phyloP scores from a whole-genome alignment of 2,113 vertebrate genomes.

The Elephantulus edwardii region DNA sequence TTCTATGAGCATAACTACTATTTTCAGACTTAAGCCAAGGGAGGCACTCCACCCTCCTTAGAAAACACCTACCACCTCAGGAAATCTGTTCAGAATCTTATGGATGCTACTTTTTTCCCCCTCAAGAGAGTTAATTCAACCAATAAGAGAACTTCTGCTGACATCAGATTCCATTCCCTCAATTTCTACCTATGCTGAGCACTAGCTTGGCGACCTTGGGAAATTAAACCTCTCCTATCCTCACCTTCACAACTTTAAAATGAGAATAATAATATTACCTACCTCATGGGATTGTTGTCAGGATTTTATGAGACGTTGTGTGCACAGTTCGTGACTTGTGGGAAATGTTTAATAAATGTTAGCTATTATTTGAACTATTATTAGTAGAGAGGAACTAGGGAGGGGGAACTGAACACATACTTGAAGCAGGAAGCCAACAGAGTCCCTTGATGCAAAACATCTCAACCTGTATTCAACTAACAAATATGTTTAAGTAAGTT shows the following conservation, averaged over 20 bases:
- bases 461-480: background rate
- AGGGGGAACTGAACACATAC: background rate
- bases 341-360: background rate
- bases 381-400: background rate
- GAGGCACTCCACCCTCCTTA: background rate
- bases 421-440: background rate
- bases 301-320: background rate
- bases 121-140: background rate
- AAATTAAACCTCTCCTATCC: background rate
- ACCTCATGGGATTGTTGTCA: background rate
- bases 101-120: background rate
- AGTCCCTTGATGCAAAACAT: background rate
- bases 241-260: background rate
- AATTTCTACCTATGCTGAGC: background rate
- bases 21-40: background rate
- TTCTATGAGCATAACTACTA: background rate
- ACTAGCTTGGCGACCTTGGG: background rate
- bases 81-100: background rate
- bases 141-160: background rate
- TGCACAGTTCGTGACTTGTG: background rate
- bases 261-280: background rate
- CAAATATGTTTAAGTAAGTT: background rate
- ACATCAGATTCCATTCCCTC: background rate
- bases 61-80: background rate
- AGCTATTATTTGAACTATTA: conserved; percentile 1